Evolutionary conservation across 1,140 invertebrate species (phyloP), one percentile per base, ranked within the genome.

Genomic region (Sarcophaga peregrina): DNA sequence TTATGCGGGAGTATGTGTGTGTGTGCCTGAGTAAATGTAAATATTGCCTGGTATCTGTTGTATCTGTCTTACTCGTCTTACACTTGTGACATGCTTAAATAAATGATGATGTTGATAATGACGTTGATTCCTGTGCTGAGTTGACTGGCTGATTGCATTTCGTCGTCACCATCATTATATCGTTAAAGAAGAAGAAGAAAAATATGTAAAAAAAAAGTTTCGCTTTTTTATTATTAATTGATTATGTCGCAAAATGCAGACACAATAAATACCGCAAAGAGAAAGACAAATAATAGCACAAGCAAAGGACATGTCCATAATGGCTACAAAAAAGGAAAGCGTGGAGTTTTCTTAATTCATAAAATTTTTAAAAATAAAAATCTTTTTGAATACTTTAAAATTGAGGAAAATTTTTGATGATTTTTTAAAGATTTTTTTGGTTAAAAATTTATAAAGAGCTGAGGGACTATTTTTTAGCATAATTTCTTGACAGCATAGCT

Each of bases 141-240:
- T 17, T 76, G 47, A 76, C 46, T 76, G 74, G 74, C 74, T 48
- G 74, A 76, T 48, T 76, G 74, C 74, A 76, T 76, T 76, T 76
- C 74, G n/a, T 48, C 74, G n/a, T 48, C 74, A 47, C 25, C 47
- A 76, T 47, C 74, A 47, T 48, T 68, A 68, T 68, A 20, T 25
- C 17, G 62, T 68, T 68, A 9, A 68, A 68, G n/a, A 68, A 68
- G 25, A 37, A 37, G 25, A 37, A 1, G 25, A 37, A 37, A n/a
- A n/a, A n/a, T n/a, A n/a, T n/a, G n/a, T n/a, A n/a, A n/a, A n/a
- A n/a, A n/a, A 37, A 37, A 37, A 37, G 25, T 37, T 37, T 37
- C 25, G 25, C 25, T 37, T 37, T 37, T 37, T 37, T 37, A 37
- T n/a, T 68, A 68, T 68, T 68, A 68, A 68, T 68, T 68, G 62